A percentile compares a stretch with the other conserved stretches of the same genome.
Conservation (phyloP, 2,113 vertebrate species). For the Girardinichthys multiradiatus region DNA sequence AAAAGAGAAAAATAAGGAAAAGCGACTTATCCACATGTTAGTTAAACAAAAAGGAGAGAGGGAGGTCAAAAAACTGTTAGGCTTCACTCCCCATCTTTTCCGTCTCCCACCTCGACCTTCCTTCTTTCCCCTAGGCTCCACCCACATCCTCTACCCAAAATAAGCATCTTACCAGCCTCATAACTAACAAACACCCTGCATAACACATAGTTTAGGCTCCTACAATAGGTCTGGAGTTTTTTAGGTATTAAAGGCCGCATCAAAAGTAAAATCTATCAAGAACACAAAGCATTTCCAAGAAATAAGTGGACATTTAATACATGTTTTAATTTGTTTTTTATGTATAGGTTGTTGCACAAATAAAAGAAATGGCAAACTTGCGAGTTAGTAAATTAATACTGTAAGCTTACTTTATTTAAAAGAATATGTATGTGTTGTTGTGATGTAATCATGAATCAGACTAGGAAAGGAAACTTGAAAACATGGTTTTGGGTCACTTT, state of each 20-base stretch:
- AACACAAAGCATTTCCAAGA: neutral
- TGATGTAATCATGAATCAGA: neutral
- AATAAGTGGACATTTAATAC: neutral
- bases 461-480: neutral
- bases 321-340: neutral
- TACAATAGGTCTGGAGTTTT: neutral
- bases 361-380: neutral
- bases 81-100: no score
- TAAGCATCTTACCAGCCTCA: no score
- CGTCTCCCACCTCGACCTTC: no score
- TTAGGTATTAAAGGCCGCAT: neutral
- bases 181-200: no score
- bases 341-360: neutral
- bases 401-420: neutral
- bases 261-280: neutral
- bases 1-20: no score
- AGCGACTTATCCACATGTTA: no score
- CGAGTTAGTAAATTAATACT: neutral
- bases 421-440: neutral
- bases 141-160: no score
- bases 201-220: no score
- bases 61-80: no score
- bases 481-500: no score
- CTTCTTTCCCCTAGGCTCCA: no score
- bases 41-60: no score